Conservation (phyloP, 2,888 invertebrate genomes). For the Protonemura montana region DNA sequence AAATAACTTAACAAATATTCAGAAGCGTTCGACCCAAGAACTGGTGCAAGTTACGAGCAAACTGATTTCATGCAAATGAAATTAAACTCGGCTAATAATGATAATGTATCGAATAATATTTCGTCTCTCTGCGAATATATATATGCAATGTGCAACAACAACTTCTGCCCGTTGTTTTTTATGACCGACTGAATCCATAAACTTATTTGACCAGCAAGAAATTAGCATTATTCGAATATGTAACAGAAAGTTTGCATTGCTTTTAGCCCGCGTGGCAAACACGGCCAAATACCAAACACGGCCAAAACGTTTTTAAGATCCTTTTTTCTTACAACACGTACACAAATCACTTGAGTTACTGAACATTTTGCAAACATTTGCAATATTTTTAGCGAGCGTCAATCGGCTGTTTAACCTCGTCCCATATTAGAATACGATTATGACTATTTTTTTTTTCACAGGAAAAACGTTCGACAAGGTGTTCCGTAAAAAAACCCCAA, state of each 20-base stretch:
- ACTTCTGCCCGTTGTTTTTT: not conserved
- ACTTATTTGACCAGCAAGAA: not conserved
- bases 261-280: not conserved
- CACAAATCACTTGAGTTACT: not conserved
- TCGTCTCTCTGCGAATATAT: not conserved
- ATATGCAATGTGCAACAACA: not conserved
- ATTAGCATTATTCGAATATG: not conserved
- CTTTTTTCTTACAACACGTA: not conserved
- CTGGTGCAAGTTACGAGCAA: not conserved
- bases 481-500: not conserved
- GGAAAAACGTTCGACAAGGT: not conserved
- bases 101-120: not conserved
- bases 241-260: not conserved
- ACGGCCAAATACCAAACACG: not conserved
- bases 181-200: not conserved
- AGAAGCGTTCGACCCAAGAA: too few species aligned
- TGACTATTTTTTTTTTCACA: not conserved
- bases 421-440: not conserved
- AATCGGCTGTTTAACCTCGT: not conserved
- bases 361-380: not conserved
- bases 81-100: not conserved
- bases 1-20: too few species aligned
- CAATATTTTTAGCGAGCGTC: not conserved
- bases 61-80: not conserved
- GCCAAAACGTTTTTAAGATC: not conserved